phyloP scores from a whole-genome alignment of 2,797 vertebrate genomes.

The Micropoecilia bifurca region DNA sequence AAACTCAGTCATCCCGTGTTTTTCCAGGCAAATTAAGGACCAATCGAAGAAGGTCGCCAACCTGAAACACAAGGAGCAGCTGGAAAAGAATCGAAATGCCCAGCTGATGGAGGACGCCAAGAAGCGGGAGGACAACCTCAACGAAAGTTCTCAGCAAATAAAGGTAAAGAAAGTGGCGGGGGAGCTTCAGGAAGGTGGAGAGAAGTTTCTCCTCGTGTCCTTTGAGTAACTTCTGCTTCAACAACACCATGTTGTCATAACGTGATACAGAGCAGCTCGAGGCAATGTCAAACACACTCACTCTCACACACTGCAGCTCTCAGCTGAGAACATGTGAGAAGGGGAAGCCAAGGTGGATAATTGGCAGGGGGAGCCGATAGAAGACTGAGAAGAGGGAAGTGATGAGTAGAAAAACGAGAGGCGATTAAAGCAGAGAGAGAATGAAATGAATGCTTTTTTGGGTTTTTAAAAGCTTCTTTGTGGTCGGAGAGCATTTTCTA shows the following conservation, averaged over 20 bases:
- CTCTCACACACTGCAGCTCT: slow-evolving; percentile 44
- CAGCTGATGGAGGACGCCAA: slow-evolving; percentile 93
- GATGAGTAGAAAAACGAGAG: slow-evolving; percentile 31
- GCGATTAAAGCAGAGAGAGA: slow-evolving; percentile 38
- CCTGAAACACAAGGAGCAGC: slow-evolving; percentile 94
- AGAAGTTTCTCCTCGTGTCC: slow-evolving; percentile 61
- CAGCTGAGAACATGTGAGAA: slow-evolving; percentile 43
- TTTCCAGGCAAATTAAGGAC: slow-evolving; percentile 92
- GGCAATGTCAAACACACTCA: slow-evolving; percentile 74
- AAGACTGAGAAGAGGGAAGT: slow-evolving; percentile 37
- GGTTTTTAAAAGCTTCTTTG: slow-evolving; percentile 54
- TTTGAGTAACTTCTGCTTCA: slow-evolving; percentile 65
- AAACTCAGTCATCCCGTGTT: not conserved
- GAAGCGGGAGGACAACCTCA: slow-evolving; percentile 91
- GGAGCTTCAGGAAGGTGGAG: slow-evolving; percentile 17
- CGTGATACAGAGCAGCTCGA: slow-evolving; percentile 71
- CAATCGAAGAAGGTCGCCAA: slow-evolving; percentile 94
- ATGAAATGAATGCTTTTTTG: slow-evolving; percentile 50
- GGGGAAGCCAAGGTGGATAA: slow-evolving; percentile 55
- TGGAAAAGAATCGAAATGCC: slow-evolving; percentile 93
- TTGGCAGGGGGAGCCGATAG: slow-evolving; percentile 58
- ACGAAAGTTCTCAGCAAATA: slow-evolving; percentile 93
- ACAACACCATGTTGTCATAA: slow-evolving; percentile 65
- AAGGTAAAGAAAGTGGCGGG: slow-evolving; percentile 72
- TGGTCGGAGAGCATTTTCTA: slow-evolving; percentile 40